Base-by-base conservation (phyloP, 2,888 invertebrate genomes). In the Ellobium chinense region DNA sequence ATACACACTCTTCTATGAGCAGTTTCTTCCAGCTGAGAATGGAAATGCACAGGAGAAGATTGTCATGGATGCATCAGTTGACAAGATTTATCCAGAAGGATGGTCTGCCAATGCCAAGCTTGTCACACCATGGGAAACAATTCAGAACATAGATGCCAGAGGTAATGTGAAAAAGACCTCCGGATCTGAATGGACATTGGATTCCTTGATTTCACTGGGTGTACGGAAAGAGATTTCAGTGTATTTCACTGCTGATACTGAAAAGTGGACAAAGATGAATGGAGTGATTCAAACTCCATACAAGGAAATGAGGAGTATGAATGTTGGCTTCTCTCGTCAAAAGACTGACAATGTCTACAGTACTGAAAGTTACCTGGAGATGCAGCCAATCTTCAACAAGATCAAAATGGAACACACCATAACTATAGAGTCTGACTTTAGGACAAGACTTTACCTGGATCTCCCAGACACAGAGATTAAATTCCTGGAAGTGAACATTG, bases 391-490 rank as follows among this genome's bases (percentile, higher is more conserved):
- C 21, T 78, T 78, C 29, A 78, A 72, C 14, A 62, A 56, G 36
- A 65, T 78, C 54, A 63, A 12, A 24, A 0, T 78, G 21, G 78
- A 78, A 36, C 70, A 78, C 12, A 63, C 69, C 34, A 14, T 72
- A 36, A 34, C 68, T 4, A 1, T 77, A 2, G 37, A 70, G 36
- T 65, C 65, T 27, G 27, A 78, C 46, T 39, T 72, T 31, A 39
- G 4, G 14, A 46, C 31, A 14, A 70, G 62, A 27, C 31, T 37
- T 29, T 62, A 60, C 39, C 14, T 78, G 29, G 72, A 63, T 29
- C 39, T 78, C 27, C 78, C 78, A 54, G 72, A 72, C 56, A 70
- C 65, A 27, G 72, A 78, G n/a, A n/a, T 78, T 36, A 72, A 78
- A 56, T 65, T 29, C 9, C 7, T 80, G 24, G 74, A 80, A 36